Evolutionary conservation across 2,113 vertebrate genomes (phyloP).

Genomic region (Tenebrosternarchus preto): DNA sequence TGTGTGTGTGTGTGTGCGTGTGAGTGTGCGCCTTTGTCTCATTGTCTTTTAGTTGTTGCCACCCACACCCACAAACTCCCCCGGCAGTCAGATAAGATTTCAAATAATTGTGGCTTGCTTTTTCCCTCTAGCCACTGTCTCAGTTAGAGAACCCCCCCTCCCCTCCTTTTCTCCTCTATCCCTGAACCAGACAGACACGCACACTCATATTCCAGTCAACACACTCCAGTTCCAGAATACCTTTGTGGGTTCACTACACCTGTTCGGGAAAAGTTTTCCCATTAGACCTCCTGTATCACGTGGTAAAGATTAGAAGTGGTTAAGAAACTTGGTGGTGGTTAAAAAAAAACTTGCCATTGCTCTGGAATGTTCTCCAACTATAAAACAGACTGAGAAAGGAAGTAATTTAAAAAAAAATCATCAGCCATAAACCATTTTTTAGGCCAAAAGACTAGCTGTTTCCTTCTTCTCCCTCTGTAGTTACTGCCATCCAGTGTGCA

Average conservation of each 20-base stretch:
- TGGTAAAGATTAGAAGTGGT: slow-evolving; percentile 21
- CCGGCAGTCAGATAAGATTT: slow-evolving; percentile 68
- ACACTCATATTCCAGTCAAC: slow-evolving; percentile 31
- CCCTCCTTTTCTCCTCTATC: not conserved
- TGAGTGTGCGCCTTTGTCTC: slow-evolving; percentile 22
- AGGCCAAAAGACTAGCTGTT: slow-evolving; percentile 12
- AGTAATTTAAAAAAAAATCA: not conserved
- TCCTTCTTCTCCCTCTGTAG: slow-evolving; percentile 19
- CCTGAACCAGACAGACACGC: not conserved
- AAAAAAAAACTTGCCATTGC: slow-evolving; percentile 30
- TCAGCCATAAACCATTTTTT: not conserved
- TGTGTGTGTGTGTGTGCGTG: slow-evolving; percentile 19
- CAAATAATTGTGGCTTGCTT: slow-evolving; percentile 67
- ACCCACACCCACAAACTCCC: slow-evolving; percentile 68
- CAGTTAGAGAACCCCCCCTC: slow-evolving; percentile 44
- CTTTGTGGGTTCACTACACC: slow-evolving; percentile 24
- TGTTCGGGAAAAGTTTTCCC: slow-evolving; percentile 5
- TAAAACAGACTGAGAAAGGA: not conserved
- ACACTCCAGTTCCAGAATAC: slow-evolving; percentile 27
- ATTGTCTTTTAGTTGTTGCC: slow-evolving; percentile 68
- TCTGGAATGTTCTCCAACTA: slow-evolving; percentile 45
- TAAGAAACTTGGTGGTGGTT: slow-evolving; percentile 11
- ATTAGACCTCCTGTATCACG: not conserved
- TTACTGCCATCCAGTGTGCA: slow-evolving; percentile 55
- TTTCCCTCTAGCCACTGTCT: slow-evolving; percentile 53